These are phyloP conservation scores for Sitta carolinensis DNA, from an alignment of 2,797 vertebrate genomes.

Conservation along the genomic window DNA sequence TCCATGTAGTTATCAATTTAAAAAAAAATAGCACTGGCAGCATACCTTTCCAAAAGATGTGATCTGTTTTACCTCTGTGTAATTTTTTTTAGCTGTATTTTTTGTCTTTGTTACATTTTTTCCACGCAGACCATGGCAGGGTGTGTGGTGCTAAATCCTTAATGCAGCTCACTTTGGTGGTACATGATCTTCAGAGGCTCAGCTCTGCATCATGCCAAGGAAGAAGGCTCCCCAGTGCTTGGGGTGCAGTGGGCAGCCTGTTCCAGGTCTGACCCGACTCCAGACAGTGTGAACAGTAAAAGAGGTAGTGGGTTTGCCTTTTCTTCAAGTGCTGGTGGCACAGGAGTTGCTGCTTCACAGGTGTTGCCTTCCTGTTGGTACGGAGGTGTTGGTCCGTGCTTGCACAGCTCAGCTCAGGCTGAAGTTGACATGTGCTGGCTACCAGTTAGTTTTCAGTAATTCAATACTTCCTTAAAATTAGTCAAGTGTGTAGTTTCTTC, in stretches of 20 bases:
- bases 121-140: not conserved
- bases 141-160: not conserved
- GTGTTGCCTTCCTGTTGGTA: not conserved
- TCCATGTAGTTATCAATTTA: not conserved
- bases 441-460: slow-evolving; percentile 40
- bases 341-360: accelerated
- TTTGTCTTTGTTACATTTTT: not conserved
- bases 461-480: slow-evolving; percentile 73
- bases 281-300: not conserved
- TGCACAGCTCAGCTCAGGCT: slow-evolving; percentile 22
- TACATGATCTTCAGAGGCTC: not conserved
- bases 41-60: not conserved
- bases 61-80: not conserved
- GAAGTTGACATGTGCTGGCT: not conserved
- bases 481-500: slow-evolving; percentile 42
- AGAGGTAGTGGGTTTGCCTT: not conserved
- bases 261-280: not conserved
- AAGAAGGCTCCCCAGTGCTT: not conserved
- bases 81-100: not conserved
- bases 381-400: not conserved
- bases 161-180: not conserved
- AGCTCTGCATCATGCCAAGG: not conserved
- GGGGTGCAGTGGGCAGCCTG: not conserved
- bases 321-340: not conserved
- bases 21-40: not conserved